Conservation (phyloP, 2,797 vertebrate species). For the Telmatherina bonti region DNA sequence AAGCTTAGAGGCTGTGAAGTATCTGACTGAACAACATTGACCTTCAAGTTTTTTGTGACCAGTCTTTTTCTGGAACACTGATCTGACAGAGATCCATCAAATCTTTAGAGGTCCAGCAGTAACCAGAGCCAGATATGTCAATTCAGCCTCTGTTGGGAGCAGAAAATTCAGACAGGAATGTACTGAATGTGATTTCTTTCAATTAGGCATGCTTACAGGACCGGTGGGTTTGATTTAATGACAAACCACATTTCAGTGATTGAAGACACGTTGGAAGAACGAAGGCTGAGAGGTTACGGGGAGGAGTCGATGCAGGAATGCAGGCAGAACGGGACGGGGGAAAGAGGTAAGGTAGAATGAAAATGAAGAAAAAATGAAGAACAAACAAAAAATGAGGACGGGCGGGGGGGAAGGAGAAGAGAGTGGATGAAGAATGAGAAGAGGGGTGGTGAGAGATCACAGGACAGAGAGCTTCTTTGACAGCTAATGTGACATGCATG, state of each 20-base stretch:
- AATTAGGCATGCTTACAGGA: slow-evolving; percentile 31
- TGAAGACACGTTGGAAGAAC: slow-evolving; percentile 41
- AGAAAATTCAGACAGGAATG: slow-evolving; percentile 55
- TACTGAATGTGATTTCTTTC: slow-evolving; percentile 56
- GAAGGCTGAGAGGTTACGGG: slow-evolving; percentile 29
- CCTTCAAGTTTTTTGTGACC: slow-evolving; percentile 19
- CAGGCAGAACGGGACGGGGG: slow-evolving; percentile 3
- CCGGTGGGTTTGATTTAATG: slow-evolving; percentile 52
- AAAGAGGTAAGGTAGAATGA: not conserved
- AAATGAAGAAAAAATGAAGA: no score
- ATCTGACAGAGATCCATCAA: slow-evolving; percentile 2
- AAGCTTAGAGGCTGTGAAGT: not conserved
- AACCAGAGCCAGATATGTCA: slow-evolving; percentile 40
- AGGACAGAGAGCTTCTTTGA: slow-evolving; percentile 78
- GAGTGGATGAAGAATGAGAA: slow-evolving; percentile 29
- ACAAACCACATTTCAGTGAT: slow-evolving; percentile 50
- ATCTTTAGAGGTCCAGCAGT: slow-evolving; percentile 9
- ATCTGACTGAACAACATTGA: slow-evolving; percentile 9
- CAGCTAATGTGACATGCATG: slow-evolving; percentile 79
- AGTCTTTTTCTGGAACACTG: not conserved
- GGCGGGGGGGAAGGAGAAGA: slow-evolving; percentile 20
- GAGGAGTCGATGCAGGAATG: slow-evolving; percentile 43
- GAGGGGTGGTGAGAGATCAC: slow-evolving; percentile 57
- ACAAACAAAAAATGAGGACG: no score
- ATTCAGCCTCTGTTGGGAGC: slow-evolving; percentile 10